phyloP scores from a whole-genome alignment of 2,888 invertebrate species.

The Carterocephalus palaemon region DNA sequence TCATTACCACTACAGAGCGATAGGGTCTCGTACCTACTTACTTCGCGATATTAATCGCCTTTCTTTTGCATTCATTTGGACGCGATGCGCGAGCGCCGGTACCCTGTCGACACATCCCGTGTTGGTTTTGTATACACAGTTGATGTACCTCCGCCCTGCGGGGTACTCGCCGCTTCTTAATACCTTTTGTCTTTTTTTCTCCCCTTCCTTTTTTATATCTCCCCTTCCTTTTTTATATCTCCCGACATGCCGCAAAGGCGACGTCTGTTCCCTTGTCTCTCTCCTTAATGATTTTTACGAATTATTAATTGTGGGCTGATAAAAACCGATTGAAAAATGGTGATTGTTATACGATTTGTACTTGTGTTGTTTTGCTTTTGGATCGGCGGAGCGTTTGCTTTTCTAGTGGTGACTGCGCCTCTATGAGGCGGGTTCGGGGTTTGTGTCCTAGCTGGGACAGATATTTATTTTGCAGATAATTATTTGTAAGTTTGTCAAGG shows the following conservation, averaged over 20 bases:
- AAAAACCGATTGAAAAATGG: conserved; percentile 73
- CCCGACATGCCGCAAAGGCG: conserved; percentile 69
- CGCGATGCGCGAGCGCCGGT: conserved; percentile 18
- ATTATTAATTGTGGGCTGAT: conserved; percentile 74
- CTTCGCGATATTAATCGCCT: conserved; percentile 12
- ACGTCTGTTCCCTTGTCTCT: conserved; percentile 75
- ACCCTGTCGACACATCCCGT: conserved; percentile 62
- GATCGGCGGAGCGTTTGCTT: conserved; percentile 40
- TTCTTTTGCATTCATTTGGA: conserved; percentile 21
- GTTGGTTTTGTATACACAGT: conserved; percentile 59
- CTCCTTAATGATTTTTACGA: conserved; percentile 76
- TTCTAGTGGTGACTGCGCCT: conserved; percentile 26
- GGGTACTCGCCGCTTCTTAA: conserved; percentile 46
- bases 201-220: conserved; percentile 50
- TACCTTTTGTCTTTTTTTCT: conserved; percentile 42
- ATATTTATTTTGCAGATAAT: too few species aligned
- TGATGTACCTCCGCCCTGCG: conserved; percentile 51
- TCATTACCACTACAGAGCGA: conserved; percentile 18
- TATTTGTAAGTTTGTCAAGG: too few species aligned
- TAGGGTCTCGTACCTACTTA: conserved; percentile 1
- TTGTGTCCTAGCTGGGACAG: too few species aligned
- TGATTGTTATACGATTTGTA: conserved; percentile 56
- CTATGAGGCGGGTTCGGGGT: too few species aligned
- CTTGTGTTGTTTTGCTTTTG: conserved; percentile 30
- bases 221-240: conserved; percentile 53